Base-by-base conservation (phyloP, 2,888 invertebrate genomes). In the Acrobasis repandana region DNA sequence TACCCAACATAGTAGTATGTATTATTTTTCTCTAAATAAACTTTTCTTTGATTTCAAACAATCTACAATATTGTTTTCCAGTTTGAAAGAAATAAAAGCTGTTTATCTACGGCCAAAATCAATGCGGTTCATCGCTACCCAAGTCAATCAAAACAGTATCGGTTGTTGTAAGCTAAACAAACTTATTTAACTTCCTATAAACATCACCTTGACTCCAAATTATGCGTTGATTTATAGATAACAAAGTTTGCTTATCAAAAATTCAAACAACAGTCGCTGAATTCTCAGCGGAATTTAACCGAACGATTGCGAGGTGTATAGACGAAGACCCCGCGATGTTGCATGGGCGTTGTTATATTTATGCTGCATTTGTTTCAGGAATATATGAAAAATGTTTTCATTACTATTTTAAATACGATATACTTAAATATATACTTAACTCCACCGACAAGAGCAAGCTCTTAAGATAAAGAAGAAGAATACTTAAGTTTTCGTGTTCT, bases 281-380 rank as follows among this genome's bases (percentile, higher is more conserved):
- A 60, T 46, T 60, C 38, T 18, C 47, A 14, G n/a, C 49, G 43
- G 52, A 60, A 56, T 60, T 49, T 60, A 16, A 6, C 54, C 20
- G 38, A 47, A 64, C 60, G 61, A 66, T 68, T 67, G 69, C 58
- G 65, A 68, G 72, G 43, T 43, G 11, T 43, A 43, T 43, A 43
- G 43, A 10, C 43, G 6, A 43, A 43, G 43, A 43, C n/a, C 43
- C n/a, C 43, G n/a, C n/a, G 43, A 8, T 28, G 2, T 2, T 20
- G 20, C 20, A 20, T 20, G 20, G 20, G 20, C 20, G 20, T 20
- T 4, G 20, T 4, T 5, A 28, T 28, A 28, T 28, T 6, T 28
- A 28, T 28, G 28, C 28, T 28, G 6, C n/a, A 43, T n/a, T 14
- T 14, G 5, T n/a, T n/a, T 10, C 14, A 14, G 14, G 5, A 43